Base-by-base conservation (phyloP, 2,888 invertebrate species). In the Eilema sororculum region DNA sequence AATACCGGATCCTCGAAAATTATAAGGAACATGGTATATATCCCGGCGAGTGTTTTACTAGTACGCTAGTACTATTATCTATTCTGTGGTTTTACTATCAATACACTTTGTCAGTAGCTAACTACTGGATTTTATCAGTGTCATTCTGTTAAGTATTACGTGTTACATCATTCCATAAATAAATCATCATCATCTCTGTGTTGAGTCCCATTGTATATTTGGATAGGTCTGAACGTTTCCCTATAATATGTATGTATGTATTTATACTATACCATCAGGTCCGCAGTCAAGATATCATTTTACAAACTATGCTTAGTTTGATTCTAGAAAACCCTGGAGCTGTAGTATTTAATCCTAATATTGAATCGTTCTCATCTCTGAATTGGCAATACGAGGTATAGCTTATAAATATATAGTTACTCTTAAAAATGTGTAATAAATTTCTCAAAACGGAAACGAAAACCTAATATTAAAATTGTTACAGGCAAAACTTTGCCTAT, bases 401-500 rank as follows among this genome's bases (percentile, higher is more conserved):
- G 8, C 8, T n/a, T 20, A 52, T n/a, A 52, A n/a, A 8, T 52
- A 52, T 46, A 52, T n/a, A n/a, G n/a, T 16, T 41, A 62, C 25
- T 24, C 2, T 46, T 22, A 64, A n/a, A 65, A 16, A 30, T 3
- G 8, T 65, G n/a, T 22, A 8, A 28, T 46, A 30, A 28, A 25
- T 64, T n/a, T 65, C 6, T 65, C 9, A 33, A 33, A 57, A n/a
- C 33, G 57, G 5, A 30, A 64, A 28, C 30, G 30, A n/a, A 30
- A 65, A 25, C 20, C 24, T 52, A 56, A 30, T 30, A 62, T 65
- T 37, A 65, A 69, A 72, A 75, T 59, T 63, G 22, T 68, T 68
- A 75, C 62, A 65, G 30, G 68, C 37, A 78, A 73, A 78, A 78
- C 69, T 72, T 79, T 72, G 41, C 30, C 67, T 67, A 57, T 76